Percentiles rank a stretch among this genome's conserved stretches.
These are phyloP conservation scores for Sarotherodon lohbergeri DNA, from an alignment of 2,113 vertebrate species.

Conservation along the genomic window DNA sequence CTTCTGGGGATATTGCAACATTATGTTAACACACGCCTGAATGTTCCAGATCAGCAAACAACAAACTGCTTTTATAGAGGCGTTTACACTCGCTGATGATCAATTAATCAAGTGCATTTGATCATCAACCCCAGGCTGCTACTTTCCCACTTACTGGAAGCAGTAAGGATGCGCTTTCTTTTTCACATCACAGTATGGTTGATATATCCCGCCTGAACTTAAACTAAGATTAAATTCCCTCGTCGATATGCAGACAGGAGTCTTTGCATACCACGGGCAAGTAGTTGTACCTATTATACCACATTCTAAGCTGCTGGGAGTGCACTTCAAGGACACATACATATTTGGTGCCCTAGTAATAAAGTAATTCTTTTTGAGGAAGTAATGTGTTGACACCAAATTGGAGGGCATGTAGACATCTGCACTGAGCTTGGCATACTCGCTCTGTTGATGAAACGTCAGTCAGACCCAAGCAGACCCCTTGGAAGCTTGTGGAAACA, in stretches of 20 bases:
- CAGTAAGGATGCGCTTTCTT: neutral
- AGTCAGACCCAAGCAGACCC: neutral
- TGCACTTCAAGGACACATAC: neutral
- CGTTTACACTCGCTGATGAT: neutral
- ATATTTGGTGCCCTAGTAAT: neutral
- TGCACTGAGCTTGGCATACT: neutral
- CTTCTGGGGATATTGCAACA: neutral
- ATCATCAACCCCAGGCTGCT: neutral
- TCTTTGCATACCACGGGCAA: neutral
- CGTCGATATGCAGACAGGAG: neutral
- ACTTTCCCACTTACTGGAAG: neutral
- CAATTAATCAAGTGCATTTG: neutral
- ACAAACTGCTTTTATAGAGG: neutral
- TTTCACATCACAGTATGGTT: neutral
- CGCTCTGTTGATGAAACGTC: neutral
- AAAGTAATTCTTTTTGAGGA: neutral
- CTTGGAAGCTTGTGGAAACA: neutral
- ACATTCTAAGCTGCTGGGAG: neutral
- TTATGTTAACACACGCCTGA: neutral
- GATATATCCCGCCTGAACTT: rapidly evolving
- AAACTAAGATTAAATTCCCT: neutral
- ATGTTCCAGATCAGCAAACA: neutral
- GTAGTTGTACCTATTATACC: neutral
- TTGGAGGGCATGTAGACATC: neutral
- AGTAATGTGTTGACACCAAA: neutral